Evolutionary conservation across 1,140 invertebrate species (phyloP).

Genomic region (Leptestheria dahalacensis): DNA sequence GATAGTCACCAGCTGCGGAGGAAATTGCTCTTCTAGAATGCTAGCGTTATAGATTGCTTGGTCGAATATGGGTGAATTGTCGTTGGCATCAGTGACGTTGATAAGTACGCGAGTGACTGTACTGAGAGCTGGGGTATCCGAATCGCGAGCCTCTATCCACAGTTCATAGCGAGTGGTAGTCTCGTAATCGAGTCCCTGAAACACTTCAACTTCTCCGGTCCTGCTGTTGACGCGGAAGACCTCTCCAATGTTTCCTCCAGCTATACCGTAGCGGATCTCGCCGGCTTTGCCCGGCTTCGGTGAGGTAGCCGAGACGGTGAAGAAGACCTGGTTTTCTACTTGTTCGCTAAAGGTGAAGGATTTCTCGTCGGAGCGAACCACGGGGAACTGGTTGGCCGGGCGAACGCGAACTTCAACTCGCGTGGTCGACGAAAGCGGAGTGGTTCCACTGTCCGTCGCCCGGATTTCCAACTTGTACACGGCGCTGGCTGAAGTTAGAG

Average conservation of each 20-base stretch:
- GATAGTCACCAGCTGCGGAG: conserved; percentile 56
- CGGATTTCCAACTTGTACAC: conserved; percentile 53
- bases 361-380: conserved; percentile 42
- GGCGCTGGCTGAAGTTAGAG: conserved; percentile 30
- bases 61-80: conserved; percentile 73
- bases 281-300: conserved; percentile 52
- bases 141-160: conserved; percentile 82
- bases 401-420: conserved; percentile 43
- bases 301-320: conserved; percentile 27
- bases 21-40: conserved; percentile 68
- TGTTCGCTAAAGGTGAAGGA: conserved; percentile 24
- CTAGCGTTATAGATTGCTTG: conserved; percentile 63
- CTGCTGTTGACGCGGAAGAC: conserved; percentile 62
- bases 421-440: conserved; percentile 31
- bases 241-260: conserved; percentile 76
- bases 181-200: conserved; percentile 74
- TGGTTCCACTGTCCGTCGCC: conserved; percentile 29
- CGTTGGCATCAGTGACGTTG: conserved; percentile 80
- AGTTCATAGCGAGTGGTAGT: conserved; percentile 65
- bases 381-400: conserved; percentile 35
- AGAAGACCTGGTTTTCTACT: conserved; percentile 24
- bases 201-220: conserved; percentile 60
- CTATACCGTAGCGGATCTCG: conserved; percentile 62
- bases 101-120: conserved; percentile 53
- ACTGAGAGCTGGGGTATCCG: conserved; percentile 58